Base-by-base conservation (phyloP, 2,888 invertebrate species). In the Lasioglossum zephyrum region DNA sequence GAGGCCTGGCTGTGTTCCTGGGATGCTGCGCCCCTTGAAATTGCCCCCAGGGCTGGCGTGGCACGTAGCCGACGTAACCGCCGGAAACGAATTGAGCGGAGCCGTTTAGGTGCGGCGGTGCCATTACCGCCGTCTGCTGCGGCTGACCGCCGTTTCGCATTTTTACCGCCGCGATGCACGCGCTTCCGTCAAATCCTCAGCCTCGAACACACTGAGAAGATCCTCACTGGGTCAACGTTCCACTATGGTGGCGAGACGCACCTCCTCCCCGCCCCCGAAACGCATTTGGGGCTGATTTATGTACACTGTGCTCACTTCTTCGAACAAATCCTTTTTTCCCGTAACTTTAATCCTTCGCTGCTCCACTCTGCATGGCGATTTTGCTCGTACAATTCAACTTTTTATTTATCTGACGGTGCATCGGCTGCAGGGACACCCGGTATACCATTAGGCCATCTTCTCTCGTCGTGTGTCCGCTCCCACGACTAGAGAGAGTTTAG, bases 61-160 rank as follows among this genome's bases (percentile, higher is more conserved):
- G 93, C 95, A 96, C 96, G 90, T 96, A 96, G 95, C 87, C 96
- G 95, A 92, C 96, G 95, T 89, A 96, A 95, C 90, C 96, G 95
- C 94, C 96, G 96, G 94, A 96, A 95, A 91, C 96, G 95, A 94
- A 94, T 89, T 95, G 94, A 86, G 94, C 93, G 89, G 95, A 95
- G 81, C 95, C 95, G 92, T 95, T 95, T 87, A 95, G 91, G 91
- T 96, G 96, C 76, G 94, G 93, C 92, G 94, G 95, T 79, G 94
- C 91, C 94, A 94, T 94, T 85, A 94, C 94, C 87, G 93, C 95
- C 86, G 94, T 95, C 91, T 95, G 94, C 88, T 95, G 95, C 86
- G 93, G 92, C 90, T 94, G 94, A 76, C 92, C 93, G 82, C 94
- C 94, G 95, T 94, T 94, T 92, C 94, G 93, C 94, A 94, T 94